Conservation (phyloP, 2,113 vertebrate species). For the Colistium nudipinnis region DNA sequence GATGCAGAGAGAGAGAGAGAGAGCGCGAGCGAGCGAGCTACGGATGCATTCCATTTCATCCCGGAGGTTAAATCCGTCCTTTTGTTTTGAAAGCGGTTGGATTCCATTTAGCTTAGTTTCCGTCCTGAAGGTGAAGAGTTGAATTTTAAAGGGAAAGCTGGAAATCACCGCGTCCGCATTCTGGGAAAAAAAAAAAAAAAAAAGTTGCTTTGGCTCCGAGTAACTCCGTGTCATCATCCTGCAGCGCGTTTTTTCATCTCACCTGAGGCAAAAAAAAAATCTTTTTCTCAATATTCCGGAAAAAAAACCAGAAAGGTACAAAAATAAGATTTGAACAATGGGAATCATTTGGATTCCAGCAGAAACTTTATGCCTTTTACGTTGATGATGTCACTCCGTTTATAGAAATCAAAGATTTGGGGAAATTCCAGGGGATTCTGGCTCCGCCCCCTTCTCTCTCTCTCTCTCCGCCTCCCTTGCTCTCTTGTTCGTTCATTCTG, state of each 20-base stretch:
- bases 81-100: background rate
- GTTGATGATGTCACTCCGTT: no score
- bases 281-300: no score
- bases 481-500: constrained; percentile 37
- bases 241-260: constrained; percentile 1
- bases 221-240: constrained; percentile 38
- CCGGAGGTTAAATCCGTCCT: constrained; percentile 14
- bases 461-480: constrained; percentile 42
- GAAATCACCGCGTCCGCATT: background rate
- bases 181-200: no score
- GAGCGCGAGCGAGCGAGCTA: background rate
- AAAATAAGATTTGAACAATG: no score
- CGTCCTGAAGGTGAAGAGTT: background rate
- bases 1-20: constrained; percentile 62
- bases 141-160: constrained; percentile 53
- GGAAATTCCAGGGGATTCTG: background rate
- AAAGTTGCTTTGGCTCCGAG: constrained; percentile 36
- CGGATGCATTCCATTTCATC: constrained; percentile 29
- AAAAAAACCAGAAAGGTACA: background rate
- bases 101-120: background rate
- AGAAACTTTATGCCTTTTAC: no score
- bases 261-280: constrained; percentile 2
- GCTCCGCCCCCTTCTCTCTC: background rate
- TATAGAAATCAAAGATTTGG: no score
- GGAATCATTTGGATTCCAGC: no score